Conservation (phyloP, 2,113 vertebrate genomes). For the Eonycteris spelaea region DNA sequence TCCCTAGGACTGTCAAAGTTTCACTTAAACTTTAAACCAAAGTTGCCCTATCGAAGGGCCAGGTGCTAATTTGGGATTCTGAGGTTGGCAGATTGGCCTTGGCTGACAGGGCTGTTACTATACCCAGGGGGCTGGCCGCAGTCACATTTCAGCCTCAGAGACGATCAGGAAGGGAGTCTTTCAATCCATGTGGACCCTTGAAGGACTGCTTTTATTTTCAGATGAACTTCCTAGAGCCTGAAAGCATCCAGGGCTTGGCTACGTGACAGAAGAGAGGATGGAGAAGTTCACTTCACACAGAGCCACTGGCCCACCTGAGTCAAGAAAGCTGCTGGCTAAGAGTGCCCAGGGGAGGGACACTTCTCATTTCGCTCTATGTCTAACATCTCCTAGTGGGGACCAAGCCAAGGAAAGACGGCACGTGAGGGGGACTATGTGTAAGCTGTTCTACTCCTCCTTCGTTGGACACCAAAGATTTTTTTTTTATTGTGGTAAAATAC, state of each 20-base stretch:
- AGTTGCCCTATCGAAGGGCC: constrained; percentile 67
- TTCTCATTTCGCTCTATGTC: neutral
- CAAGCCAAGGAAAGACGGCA: neutral
- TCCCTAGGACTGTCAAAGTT: constrained; percentile 58
- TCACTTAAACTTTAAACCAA: constrained; percentile 75
- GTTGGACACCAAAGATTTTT: neutral
- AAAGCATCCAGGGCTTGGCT: neutral
- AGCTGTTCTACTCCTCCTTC: neutral
- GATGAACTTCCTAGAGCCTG: constrained; percentile 62
- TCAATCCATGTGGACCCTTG: constrained; percentile 2
- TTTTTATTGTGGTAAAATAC: neutral
- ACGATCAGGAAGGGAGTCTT: constrained; percentile 26
- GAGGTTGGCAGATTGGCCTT: constrained; percentile 58
- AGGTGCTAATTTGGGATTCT: constrained; percentile 75
- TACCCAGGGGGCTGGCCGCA: constrained; percentile 58
- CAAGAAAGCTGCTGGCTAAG: neutral
- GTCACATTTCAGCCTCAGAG: constrained; percentile 36
- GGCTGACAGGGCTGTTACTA: constrained; percentile 70
- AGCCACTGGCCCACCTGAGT: neutral
- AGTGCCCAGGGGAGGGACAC: neutral
- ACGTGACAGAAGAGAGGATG: neutral
- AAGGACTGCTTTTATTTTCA: constrained; percentile 61
- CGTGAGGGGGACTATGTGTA: fast-evolving
- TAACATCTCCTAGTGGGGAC: neutral
- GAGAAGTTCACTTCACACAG: neutral